Evolutionary conservation across 2,888 invertebrate species (phyloP), one percentile per base, ranked within the genome.

Genomic region (Panorpa germanica): DNA sequence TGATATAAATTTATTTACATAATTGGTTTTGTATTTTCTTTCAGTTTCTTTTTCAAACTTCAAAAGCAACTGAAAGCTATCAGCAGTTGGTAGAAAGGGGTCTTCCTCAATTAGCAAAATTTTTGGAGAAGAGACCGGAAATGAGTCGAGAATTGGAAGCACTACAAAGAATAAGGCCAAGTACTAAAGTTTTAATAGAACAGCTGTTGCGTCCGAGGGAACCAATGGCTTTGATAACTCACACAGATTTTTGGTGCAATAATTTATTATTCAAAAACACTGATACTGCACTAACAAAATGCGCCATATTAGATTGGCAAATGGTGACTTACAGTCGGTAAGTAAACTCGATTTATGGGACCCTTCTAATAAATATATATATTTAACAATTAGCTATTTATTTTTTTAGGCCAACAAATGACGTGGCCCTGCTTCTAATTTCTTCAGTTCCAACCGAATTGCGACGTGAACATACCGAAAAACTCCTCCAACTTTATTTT

Each of bases 181-280:
- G 68, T 34, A 78, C 77, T 8, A 74, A 76, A 42, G 65, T 71
- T 11, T 60, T 78, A 25, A 73, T 80, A 14, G 71, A 74, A 12
- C 67, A 69, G 3, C 53, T 80, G 5, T 52, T 80, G 17, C 63
- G 70, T 25, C 77, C 80, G 1, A 63, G 70, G 28, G 77, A 74
- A 43, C 78, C 80, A 0, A 51, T 71, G 43, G 74, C 78, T 1
- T 59, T 78, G 5, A 70, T 81, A 35, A 80, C 77, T 1, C 81
- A 81, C 49, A 80, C 78, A 1, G 81, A 81, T 47, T 81, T 81
- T 50, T 81, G 81, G 81, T 75, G 76, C 47, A 78, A 78, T 41
- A 80, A 80, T 52, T 58, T 80, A 10, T 56, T 78, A 35, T 77
- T 81, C 43, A 57, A 61, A 32, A 64, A 67, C 37, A 46, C 41